Evolutionary conservation across 2,113 vertebrate genomes (phyloP), one percentile per base, ranked within the genome.

Genomic region (Propithecus coquereli): DNA sequence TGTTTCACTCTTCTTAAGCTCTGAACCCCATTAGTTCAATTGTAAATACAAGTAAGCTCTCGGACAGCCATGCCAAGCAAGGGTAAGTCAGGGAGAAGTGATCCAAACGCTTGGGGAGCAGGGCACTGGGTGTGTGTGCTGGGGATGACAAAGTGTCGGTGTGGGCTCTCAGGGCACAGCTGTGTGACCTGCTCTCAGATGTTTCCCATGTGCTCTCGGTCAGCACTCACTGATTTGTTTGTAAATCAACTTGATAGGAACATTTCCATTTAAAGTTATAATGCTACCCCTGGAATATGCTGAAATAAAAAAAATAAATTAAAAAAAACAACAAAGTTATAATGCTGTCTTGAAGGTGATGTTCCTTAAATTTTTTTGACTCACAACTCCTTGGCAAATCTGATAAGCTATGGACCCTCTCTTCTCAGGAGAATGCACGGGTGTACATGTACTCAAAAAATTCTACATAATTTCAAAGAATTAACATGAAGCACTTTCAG

Each of bases 81-180:
- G 90, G 43, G 63, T 5, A 4, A n/a, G 37, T 10, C 9, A 10
- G 27, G 40, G 32, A 6, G 6, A 18, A 22, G 47, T 1, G 13
- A 71, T 8, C 59, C 13, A 0, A 12, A 20, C 0, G 22, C 87
- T 22, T 61, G 16, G 37, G 65, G 47, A 32, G 40, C 2, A 1
- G 18, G 23, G 10, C 1, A 30, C 40, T 25, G 57, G 63, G 27
- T 2, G 20, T 34, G 12, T 5, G 5, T 7, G 0, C 57, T 0
- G 45, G 23, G 37, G 6, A 12, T 0, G 10, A 1, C 8, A 3
- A 54, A 9, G 18, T 32, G 32, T 0, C 6, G 20, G 8, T 9
- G 32, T 76, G 9, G 59, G 32, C 37, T 45, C 54, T 76, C 22
- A 25, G 14, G 32, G 66, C 61, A 68, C 0, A 65, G 70, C 70